Evolutionary conservation across 1,140 invertebrate genomes (phyloP), one percentile per base, ranked within the genome.

Genomic region (Scaptomyza hsui): DNA sequence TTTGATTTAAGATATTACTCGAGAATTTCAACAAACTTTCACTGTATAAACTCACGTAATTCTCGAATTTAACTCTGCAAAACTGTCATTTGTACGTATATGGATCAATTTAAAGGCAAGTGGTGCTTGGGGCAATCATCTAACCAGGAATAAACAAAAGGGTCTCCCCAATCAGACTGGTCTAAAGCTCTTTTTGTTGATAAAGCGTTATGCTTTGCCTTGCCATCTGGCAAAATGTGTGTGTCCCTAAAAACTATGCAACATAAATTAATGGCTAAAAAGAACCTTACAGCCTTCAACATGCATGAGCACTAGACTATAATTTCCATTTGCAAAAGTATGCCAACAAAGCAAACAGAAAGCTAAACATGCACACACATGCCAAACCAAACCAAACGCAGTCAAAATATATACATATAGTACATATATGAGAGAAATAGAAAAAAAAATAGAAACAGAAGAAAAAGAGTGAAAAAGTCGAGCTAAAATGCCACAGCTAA

Each of bases 241-340:
- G 35, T 62, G 53, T 63, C 55, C 56, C 49, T 15, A 60, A 51
- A 62, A 73, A 68, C 51, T 61, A 52, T 62, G 71, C 74, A 56
- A 76, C 73, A 81, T 81, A 81, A 82, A 81, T 81, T 81, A 81
- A 81, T 81, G 78, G 73, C 63, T 74, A 81, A 82, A 82, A 71
- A 56, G 76, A 35, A 16, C 16, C 19, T 15, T 6, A 12, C 7
- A n/a, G 18, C 9, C 19, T 53, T 10, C 19, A 10, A 60, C 71
- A 76, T 71, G 71, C 65, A 74, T 78, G 74, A 49, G 72, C 79
- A 78, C 79, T 83, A 75, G 79, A 83, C 72, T 83, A 78, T 83
- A 83, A 83, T 83, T 83, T 83, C 67, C 72, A 75, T 83, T 83
- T 83, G 55, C 55, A 78, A 83, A 83, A 83, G 79, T 83, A 83